Evolutionary conservation across 2,888 invertebrate genomes (phyloP).

Genomic region (Crioceris asparagi): DNA sequence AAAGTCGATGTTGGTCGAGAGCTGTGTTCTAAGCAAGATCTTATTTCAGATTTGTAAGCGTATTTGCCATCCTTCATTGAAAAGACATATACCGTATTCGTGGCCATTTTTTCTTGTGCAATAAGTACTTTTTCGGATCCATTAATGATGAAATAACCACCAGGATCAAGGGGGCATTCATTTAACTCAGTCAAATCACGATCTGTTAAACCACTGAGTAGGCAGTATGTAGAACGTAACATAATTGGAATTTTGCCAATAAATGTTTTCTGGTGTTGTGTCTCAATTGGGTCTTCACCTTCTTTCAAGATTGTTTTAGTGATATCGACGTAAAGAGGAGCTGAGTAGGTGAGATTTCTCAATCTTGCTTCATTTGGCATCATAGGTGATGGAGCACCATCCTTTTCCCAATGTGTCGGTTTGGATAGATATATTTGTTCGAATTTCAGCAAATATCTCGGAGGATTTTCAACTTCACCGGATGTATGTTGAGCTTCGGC

Average conservation of each 20-base stretch:
- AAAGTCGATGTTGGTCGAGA: conserved; percentile 94
- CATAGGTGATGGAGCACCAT: conserved; percentile 98
- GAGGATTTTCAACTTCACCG: conserved; percentile 85
- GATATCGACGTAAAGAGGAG: conserved; percentile 97
- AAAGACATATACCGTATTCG: conserved; percentile 99
- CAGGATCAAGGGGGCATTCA: conserved; percentile 98
- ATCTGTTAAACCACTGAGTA: conserved; percentile 89
- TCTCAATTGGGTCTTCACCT: conserved; percentile 78
- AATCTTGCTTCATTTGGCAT: conserved; percentile 99
- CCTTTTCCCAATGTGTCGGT: conserved; percentile 99
- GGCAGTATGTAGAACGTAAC: conserved; percentile 95
- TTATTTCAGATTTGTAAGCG: conserved; percentile 96
- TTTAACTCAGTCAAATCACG: conserved; percentile 98
- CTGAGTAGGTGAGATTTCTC: conserved; percentile 94
- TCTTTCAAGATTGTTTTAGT: conserved; percentile 92
- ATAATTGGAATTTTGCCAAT: conserved; percentile 97
- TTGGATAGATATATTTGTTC: conserved; percentile 99
- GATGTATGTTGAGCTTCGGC: conserved; percentile 96
- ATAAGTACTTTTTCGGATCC: conserved; percentile 91
- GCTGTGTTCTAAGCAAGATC: conserved; percentile 87
- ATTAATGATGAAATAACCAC: conserved; percentile 99
- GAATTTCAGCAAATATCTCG: conserved; percentile 88
- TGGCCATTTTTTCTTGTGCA: conserved; percentile 99
- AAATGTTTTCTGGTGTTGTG: conserved; percentile 65
- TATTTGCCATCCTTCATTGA: conserved; percentile 99